A percentile compares a stretch with the other conserved stretches of the same genome.
Evolutionary conservation across 2,888 invertebrate species (phyloP).

Genomic region (Leptinotarsa peninsularis): DNA sequence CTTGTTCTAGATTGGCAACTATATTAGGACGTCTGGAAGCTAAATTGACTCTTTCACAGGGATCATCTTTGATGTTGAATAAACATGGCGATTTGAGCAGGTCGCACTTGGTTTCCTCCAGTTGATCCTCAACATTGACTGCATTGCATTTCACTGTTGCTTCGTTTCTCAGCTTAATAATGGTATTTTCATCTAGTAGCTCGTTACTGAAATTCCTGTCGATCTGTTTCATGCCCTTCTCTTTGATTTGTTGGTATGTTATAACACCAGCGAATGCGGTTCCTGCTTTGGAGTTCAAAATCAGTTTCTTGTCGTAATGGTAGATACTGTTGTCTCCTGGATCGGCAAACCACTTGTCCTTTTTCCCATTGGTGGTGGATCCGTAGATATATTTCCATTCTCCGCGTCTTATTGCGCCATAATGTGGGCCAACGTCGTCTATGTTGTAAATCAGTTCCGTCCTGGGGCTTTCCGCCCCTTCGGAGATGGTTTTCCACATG

Average conservation of each 20-base stretch:
- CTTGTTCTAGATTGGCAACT: slow-evolving; percentile 64
- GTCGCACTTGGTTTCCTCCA: slow-evolving; percentile 56
- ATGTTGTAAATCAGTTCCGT: slow-evolving; percentile 72
- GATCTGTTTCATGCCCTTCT: slow-evolving; percentile 54
- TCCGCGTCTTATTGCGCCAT: slow-evolving; percentile 71
- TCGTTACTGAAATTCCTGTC: slow-evolving; percentile 48
- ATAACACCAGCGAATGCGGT: slow-evolving; percentile 66
- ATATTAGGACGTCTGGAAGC: slow-evolving; percentile 63
- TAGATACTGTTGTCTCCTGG: slow-evolving; percentile 61
- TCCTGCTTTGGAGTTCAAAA: slow-evolving; percentile 67
- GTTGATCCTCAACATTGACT: slow-evolving; percentile 52
- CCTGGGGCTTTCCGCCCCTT: slow-evolving; percentile 66
- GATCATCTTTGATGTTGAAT: slow-evolving; percentile 68
- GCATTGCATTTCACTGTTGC: slow-evolving; percentile 58
- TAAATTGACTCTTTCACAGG: slow-evolving; percentile 69
- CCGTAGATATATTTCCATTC: slow-evolving; percentile 76
- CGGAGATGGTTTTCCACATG: slow-evolving; percentile 68
- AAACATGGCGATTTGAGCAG: slow-evolving; percentile 66
- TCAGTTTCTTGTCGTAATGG: slow-evolving; percentile 63
- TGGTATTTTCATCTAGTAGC: slow-evolving; percentile 51
- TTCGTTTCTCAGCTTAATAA: slow-evolving; percentile 53
- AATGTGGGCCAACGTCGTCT: slow-evolving; percentile 68
- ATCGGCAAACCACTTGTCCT: slow-evolving; percentile 67
- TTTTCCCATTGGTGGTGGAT: slow-evolving; percentile 62
- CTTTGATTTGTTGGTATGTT: slow-evolving; percentile 67